Conservation (phyloP, 2,113 vertebrate genomes). For the Marcusenius ussheri region DNA sequence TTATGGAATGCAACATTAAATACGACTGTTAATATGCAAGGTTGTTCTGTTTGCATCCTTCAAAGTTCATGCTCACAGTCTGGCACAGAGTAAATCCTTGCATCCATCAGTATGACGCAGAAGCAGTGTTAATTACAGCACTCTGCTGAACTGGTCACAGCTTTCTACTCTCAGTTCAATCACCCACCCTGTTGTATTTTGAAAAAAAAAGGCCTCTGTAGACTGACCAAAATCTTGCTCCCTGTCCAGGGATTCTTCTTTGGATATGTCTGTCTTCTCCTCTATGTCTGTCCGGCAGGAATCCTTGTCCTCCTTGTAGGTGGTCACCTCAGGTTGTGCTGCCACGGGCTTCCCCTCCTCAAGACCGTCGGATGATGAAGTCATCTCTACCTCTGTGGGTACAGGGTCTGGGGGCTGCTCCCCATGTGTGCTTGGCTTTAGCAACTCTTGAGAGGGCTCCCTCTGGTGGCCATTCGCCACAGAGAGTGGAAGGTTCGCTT, state of each 20-base stretch:
- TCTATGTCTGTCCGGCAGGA: slow-evolving; percentile 24
- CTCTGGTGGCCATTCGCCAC: neutral
- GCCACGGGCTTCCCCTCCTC: slow-evolving; percentile 23
- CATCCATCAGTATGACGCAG: neutral
- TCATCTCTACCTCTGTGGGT: slow-evolving; percentile 19
- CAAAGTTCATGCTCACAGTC: neutral
- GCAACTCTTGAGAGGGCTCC: neutral
- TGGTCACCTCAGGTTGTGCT: slow-evolving; percentile 20
- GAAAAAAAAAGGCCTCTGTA: neutral
- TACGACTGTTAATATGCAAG: neutral
- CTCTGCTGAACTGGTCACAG: neutral
- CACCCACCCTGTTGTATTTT: neutral
- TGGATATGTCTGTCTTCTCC: slow-evolving; percentile 70
- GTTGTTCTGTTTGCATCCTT: neutral
- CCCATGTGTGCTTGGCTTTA: slow-evolving; percentile 11
- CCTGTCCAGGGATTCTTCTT: slow-evolving; percentile 65
- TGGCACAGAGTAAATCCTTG: neutral
- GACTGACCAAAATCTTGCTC: slow-evolving; percentile 62
- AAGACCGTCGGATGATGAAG: slow-evolving; percentile 10
- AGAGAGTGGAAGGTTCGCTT: neutral
- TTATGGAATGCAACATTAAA: neutral
- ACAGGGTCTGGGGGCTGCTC: slow-evolving; percentile 28
- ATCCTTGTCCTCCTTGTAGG: slow-evolving; percentile 8
- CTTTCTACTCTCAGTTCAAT: neutral
- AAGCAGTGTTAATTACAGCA: neutral